Conservation (phyloP, 1,140 invertebrate species). For the Sycophila sp. region DNA sequence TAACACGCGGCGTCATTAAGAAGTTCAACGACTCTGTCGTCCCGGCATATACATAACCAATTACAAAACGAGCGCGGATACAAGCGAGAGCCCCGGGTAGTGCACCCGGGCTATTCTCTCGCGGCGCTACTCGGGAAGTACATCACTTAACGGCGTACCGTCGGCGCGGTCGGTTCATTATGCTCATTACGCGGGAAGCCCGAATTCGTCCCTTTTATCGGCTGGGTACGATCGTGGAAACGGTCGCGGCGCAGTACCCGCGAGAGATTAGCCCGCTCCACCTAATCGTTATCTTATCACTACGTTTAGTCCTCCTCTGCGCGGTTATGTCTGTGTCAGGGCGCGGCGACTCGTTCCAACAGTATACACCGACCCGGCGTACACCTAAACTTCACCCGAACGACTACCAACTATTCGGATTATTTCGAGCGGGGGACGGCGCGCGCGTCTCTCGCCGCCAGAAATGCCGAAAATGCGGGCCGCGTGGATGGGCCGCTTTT, state of each 20-base stretch:
- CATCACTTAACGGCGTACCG: background rate
- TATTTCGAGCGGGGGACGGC: constrained; percentile 21
- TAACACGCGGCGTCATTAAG: background rate
- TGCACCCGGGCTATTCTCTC: too few species aligned
- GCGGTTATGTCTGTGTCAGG: background rate
- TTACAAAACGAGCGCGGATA: background rate
- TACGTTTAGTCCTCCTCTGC: too few species aligned
- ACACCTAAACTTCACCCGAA: background rate
- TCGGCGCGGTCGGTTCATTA: background rate
- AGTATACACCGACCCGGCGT: too few species aligned
- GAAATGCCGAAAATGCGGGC: constrained; percentile 11
- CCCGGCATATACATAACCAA: background rate
- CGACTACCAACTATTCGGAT: constrained; percentile 13
- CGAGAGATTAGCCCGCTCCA: background rate
- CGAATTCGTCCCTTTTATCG: constrained; percentile 5
- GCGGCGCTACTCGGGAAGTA: background rate
- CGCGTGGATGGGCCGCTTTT: background rate
- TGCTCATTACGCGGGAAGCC: constrained; percentile 5
- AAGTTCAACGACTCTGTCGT: background rate
- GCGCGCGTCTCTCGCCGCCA: background rate
- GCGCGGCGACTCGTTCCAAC: too few species aligned
- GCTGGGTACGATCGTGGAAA: background rate
- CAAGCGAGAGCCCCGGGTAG: background rate
- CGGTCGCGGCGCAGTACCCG: background rate
- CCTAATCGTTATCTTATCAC: constrained; percentile 11